Base-by-base conservation (phyloP, 2,113 vertebrate species). In the Cyprinodon tularosa region DNA sequence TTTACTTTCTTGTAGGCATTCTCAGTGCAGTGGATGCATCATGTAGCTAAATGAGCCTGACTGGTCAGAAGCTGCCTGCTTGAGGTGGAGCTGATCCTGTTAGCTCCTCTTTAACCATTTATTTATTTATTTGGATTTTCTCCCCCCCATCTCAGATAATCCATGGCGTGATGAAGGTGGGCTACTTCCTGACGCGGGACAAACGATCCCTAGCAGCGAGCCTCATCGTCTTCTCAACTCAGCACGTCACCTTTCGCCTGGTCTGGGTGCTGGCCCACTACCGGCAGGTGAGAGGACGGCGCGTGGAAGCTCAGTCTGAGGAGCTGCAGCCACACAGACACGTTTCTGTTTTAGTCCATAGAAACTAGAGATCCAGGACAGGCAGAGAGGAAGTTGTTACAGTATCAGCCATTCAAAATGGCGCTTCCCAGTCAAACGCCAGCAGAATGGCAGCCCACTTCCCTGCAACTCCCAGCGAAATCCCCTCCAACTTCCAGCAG, bases 241-340 rank as follows among this genome's bases (percentile, higher is more conserved):
- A 98, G 36, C 98, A 99, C 0, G 92, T 94, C 80, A 96, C 95
- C 61, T 76, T 98, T 76, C 95, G 97, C 69, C 92, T 99, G 45
- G 83, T 91, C 17, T 99, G 98, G 98, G 91, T 92, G 74, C 91
- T 98, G 77, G 92, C 94, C 74, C 94, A 98, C 80, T 84, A 95
- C 69, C 72, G 38, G 69, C 93, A 96, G 96, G 97, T 98, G 91
- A 92, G 92, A 76, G 59, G 29, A 59, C 4, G 15, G 29, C n/a
- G 39, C 37, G 1, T 8, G 7, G 57, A 29, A 29, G 6, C 57
- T 22, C n/a, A 22, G 22, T n/a, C 13, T 9, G 57, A 22, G 17
- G 20, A 60, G 57, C 57, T 60, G 57, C 9, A 40, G 40, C 3
- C 1, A 10, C 2, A 7, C 40, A 29, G 37, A 38, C 37, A 29